These are phyloP conservation scores for Heliconius melpomene DNA, from an alignment of 1,140 invertebrate genomes.

Conservation along the genomic window DNA sequence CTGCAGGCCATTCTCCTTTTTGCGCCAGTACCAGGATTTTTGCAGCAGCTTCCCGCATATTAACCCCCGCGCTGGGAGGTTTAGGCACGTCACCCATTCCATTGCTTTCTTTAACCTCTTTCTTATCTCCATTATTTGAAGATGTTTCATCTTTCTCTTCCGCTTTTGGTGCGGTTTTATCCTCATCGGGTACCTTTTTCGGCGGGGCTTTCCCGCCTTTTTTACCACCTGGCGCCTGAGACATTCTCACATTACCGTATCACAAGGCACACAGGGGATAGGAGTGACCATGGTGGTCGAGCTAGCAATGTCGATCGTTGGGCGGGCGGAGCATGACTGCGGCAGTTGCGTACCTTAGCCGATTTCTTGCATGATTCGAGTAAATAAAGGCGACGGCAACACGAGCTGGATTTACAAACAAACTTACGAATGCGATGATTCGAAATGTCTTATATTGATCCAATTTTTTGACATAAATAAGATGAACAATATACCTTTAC, in stretches of 20 bases:
- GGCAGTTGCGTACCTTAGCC: constrained; percentile 72
- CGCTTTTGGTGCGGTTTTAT: constrained; percentile 65
- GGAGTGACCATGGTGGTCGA: constrained; percentile 50
- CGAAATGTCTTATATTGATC: constrained; percentile 71
- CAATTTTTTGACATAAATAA: constrained; percentile 46
- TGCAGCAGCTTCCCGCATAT: constrained; percentile 87
- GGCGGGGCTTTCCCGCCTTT: constrained; percentile 78
- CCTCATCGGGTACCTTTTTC: constrained; percentile 73
- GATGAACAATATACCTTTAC: neutral
- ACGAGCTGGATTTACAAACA: constrained; percentile 76
- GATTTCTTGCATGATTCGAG: constrained; percentile 75
- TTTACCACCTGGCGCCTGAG: constrained; percentile 77
- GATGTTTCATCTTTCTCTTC: constrained; percentile 85
- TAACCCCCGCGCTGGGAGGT: constrained; percentile 89
- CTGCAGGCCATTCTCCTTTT: constrained; percentile 93
- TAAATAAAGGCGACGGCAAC: constrained; percentile 71
- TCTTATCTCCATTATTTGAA: constrained; percentile 86
- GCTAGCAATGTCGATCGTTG: constrained; percentile 59
- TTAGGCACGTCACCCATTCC: constrained; percentile 82
- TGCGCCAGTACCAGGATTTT: constrained; percentile 89
- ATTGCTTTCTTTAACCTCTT: constrained; percentile 77
- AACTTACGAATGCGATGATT: constrained; percentile 68
- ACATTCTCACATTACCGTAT: constrained; percentile 75
- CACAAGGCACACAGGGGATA: constrained; percentile 73
- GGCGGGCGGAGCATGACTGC: constrained; percentile 77